Conservation (phyloP, 23 tunicate genomes). For the Halocynthia aurantium region DNA sequence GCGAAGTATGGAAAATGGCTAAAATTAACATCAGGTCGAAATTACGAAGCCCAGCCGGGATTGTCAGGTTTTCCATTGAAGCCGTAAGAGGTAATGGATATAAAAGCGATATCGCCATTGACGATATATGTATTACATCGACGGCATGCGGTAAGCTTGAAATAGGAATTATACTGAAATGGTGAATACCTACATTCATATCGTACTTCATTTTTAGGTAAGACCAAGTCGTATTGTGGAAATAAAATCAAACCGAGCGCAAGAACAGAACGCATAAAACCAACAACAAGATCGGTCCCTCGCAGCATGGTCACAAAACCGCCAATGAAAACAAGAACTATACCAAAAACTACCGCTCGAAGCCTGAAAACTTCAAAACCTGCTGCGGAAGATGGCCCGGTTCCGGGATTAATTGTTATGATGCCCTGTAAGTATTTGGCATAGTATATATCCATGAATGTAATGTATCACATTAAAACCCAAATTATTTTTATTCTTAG, state of each 20-base stretch:
- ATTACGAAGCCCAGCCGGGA: conserved; percentile 21
- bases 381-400: background rate
- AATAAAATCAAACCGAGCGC: conserved; percentile 1
- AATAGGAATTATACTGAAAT: no score
- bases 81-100: conserved; percentile 48
- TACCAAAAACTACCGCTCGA: conserved; percentile 12
- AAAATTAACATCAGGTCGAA: conserved; percentile 32
- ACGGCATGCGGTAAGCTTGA: conserved; percentile 74
- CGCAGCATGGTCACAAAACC: background rate
- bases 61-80: conserved; percentile 31
- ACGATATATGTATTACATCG: conserved; percentile 81
- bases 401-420: conserved; percentile 6
- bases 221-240: background rate
- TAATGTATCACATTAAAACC: no score
- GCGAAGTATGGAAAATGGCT: conserved; percentile 45
- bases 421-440: conserved; percentile 64
- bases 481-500: no score
- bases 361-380: background rate
- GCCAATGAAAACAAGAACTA: conserved; percentile 12
- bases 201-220: background rate
- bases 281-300: background rate
- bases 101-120: conserved; percentile 68
- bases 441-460: background rate
- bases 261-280: conserved; percentile 11
- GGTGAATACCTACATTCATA: background rate